Conservation (phyloP, 2,888 invertebrate species). For the Cynaeus angustus region DNA sequence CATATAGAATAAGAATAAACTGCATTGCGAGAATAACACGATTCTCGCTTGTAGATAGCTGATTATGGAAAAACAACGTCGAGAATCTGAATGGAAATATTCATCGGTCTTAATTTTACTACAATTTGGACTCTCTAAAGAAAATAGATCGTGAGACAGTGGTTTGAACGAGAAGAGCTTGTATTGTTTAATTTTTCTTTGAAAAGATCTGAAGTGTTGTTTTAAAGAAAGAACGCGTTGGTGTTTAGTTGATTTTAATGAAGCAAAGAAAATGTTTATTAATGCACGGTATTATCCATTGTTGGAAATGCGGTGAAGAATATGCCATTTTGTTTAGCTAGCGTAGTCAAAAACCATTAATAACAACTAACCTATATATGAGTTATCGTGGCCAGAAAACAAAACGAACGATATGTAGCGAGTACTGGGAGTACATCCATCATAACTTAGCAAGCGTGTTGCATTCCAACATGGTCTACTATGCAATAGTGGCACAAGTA, state of each 20-base stretch:
- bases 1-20: constrained; percentile 27
- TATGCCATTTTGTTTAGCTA: constrained; percentile 29
- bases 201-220: constrained; percentile 12
- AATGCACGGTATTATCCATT: constrained; percentile 12
- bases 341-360: constrained; percentile 50
- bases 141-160: neutral
- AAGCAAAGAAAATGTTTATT: constrained; percentile 26
- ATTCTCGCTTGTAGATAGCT: constrained; percentile 17
- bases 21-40: constrained; percentile 31
- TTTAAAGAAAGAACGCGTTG: constrained; percentile 9
- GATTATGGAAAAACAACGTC: constrained; percentile 23
- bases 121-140: too few relatives aligned
- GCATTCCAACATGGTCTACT: constrained; percentile 46
- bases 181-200: constrained; percentile 2
- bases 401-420: constrained; percentile 54
- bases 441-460: constrained; percentile 47
- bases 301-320: constrained; percentile 19
- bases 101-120: too few relatives aligned
- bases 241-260: constrained; percentile 17
- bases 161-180: neutral
- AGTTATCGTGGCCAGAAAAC: constrained; percentile 51
- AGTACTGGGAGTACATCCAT: constrained; percentile 50
- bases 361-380: constrained; percentile 52
- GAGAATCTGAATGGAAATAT: neutral
- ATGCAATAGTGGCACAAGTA: constrained; percentile 46